Base-by-base conservation (phyloP, 2,113 vertebrate species). In the Takifugu bimaculatus region DNA sequence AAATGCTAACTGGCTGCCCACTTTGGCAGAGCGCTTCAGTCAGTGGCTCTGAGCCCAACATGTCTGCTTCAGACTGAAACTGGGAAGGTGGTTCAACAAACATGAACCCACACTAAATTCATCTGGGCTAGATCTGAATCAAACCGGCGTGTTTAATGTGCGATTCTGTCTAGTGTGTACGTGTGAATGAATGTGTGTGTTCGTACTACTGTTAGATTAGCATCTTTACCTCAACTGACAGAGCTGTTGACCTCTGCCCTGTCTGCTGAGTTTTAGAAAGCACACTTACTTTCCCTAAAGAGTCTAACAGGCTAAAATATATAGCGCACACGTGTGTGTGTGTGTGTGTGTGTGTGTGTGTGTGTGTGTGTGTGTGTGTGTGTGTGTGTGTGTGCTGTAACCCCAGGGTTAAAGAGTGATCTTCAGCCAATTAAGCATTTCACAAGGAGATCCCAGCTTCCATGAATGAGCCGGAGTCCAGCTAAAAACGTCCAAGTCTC, bases 381-480 rank as follows among this genome's bases (percentile, higher is more conserved):
- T 32, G 51, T 51, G 58, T 52, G 64, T 66, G 68, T 50, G 60
- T 68, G 65, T 13, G 60, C 67, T 57, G 70, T 84, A 87, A 89
- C 87, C 87, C 76, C 63, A 63, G 84, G 90, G 89, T 90, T 90
- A 88, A 90, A 89, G 91, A 89, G 88, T 87, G 88, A 89, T 90
- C 88, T 91, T 85, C 83, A 89, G 87, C 83, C 86, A 89, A 90
- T 89, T 91, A 91, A 88, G 81, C 76, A 70, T 82, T 88, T 87
- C 81, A 87, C 81, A 86, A 80, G 84, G 69, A 86, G 83, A 72
- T 76, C 79, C 74, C 63, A 74, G 70, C 71, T 76, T 74, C 81
- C 76, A 75, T 69, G 79, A 87, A 87, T 70, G 75, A 85, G 20
- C 20, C 1, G 20, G 20, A 20, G 20, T 39, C 35, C 35, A 9